Evolutionary conservation across 2,888 invertebrate genomes (phyloP).

Genomic region (Papilio gigon): DNA sequence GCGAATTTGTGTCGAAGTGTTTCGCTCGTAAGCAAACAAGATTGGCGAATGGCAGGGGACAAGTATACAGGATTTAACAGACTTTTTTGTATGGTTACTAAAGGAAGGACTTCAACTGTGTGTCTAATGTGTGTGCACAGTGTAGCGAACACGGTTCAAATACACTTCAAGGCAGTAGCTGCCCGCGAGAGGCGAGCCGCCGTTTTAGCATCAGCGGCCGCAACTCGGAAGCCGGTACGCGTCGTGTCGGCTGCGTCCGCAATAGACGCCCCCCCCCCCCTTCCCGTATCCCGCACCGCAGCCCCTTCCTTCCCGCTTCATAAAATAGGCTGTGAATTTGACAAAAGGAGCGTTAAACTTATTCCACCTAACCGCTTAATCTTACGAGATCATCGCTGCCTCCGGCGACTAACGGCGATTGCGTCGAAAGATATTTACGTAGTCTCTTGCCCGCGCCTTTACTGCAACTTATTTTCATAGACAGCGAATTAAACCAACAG

Average conservation of each 20-base stretch:
- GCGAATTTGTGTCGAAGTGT: slow-evolving; percentile 2
- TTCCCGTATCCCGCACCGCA: slow-evolving; percentile 3
- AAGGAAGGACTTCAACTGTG: not conserved
- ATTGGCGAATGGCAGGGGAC: no score
- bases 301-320: slow-evolving; percentile 17
- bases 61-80: not conserved
- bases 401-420: slow-evolving; percentile 5
- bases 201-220: not conserved
- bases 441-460: not conserved
- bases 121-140: not conserved
- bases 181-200: not conserved
- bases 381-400: slow-evolving; percentile 19
- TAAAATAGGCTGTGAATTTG: slow-evolving; percentile 29
- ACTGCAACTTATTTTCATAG: not conserved
- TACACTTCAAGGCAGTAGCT: not conserved
- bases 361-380: slow-evolving; percentile 27
- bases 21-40: not conserved
- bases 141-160: not conserved
- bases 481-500: not conserved
- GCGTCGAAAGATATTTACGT: not conserved
- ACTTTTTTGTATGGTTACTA: not conserved
- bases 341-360: slow-evolving; percentile 22
- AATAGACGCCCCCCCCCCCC: slow-evolving; percentile 16
- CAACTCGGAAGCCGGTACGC: slow-evolving; percentile 16
- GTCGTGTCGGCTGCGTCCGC: slow-evolving; percentile 9